Conservation (phyloP, 2,888 invertebrate genomes). For the Synergus umbraculus region DNA sequence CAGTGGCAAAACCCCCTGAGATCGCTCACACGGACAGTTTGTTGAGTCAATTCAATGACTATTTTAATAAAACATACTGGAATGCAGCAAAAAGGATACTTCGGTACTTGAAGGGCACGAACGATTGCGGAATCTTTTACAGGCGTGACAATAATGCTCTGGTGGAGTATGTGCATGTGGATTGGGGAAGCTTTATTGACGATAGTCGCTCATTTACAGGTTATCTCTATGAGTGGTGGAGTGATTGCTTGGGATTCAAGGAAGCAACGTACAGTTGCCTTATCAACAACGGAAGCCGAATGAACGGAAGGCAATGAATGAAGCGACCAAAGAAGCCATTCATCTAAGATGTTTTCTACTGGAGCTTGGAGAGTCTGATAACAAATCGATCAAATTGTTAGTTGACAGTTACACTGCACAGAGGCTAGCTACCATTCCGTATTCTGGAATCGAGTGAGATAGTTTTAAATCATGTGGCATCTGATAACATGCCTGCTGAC, state of each 20-base stretch:
- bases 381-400: neutral
- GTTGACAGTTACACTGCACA: conserved; percentile 44
- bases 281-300: conserved; percentile 58
- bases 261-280: no score
- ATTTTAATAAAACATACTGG: neutral
- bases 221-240: conserved; percentile 46
- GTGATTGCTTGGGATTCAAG: no score
- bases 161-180: neutral
- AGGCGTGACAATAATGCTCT: neutral
- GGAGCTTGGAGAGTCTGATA: conserved; percentile 15
- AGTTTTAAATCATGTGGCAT: no score
- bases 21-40: conserved; percentile 44
- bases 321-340: conserved; percentile 57
- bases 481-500: no score
- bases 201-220: conserved; percentile 61
- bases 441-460: no score
- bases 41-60: conserved; percentile 47
- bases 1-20: conserved; percentile 46
- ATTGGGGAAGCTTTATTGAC: conserved; percentile 49
- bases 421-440: conserved; percentile 42
- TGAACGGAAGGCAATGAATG: conserved; percentile 58
- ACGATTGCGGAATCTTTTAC: neutral
- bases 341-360: conserved; percentile 48
- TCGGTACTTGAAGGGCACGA: conserved; percentile 13
- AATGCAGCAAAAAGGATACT: conserved; percentile 20